Evolutionary conservation across 2,888 invertebrate species (phyloP).

Genomic region (Ophioninae sp.): DNA sequence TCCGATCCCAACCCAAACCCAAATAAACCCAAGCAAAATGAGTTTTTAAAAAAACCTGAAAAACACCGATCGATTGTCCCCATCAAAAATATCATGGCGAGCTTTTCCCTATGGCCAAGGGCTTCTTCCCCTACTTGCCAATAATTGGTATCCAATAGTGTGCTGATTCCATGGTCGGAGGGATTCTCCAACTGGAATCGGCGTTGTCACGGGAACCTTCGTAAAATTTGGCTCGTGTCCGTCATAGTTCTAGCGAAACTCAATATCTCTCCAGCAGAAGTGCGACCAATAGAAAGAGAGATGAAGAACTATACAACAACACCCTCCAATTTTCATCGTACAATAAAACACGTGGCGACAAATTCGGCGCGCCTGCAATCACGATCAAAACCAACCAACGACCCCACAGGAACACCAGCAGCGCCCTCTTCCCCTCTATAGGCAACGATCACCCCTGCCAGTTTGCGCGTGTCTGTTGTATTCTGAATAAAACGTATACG

Average conservation of each 20-base stretch:
- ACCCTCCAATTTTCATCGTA: conserved; percentile 74
- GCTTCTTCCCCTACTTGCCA: conserved; percentile 40
- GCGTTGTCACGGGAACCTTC: conserved; percentile 18
- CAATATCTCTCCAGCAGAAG: conserved; percentile 25
- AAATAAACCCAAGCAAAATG: conserved; percentile 64
- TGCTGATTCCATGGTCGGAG: conserved; percentile 18
- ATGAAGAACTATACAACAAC: conserved; percentile 31
- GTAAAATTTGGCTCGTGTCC: conserved; percentile 4
- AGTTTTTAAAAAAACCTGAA: conserved; percentile 58
- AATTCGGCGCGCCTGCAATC: conserved; percentile 78
- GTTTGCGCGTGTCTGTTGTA: conserved; percentile 55
- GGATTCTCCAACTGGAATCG: conserved; percentile 36
- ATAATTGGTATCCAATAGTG: conserved; percentile 29
- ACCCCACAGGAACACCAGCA: conserved; percentile 52
- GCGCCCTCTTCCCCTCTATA: conserved; percentile 23
- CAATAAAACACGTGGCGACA: conserved; percentile 79
- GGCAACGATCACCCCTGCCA: conserved; percentile 54
- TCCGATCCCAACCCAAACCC: background rate
- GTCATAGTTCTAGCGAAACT: conserved; percentile 41
- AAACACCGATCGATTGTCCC: no score
- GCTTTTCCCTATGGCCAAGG: conserved; percentile 74
- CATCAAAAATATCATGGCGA: conserved; percentile 65
- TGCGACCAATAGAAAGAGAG: conserved; percentile 20
- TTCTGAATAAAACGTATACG: conserved; percentile 24
- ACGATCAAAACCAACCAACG: conserved; percentile 74